Base-by-base conservation (phyloP, 2,888 invertebrate species). In the Amiota minor region DNA sequence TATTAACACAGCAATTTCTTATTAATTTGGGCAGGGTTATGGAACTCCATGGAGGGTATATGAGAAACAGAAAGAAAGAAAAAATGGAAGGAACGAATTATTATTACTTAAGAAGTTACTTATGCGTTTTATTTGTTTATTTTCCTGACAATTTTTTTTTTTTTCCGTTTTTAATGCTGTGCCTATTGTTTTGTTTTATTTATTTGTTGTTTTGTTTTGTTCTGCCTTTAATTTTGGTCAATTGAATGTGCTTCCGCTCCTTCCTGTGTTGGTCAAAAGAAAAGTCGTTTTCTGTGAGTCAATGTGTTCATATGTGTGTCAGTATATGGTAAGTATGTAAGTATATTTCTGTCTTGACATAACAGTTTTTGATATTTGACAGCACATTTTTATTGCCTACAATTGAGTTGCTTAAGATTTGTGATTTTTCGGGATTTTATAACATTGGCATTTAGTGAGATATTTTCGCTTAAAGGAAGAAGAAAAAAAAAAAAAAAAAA, bases 1-100 rank as follows among this genome's bases (percentile, higher is more conserved):
- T 83, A 83, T 85, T 82, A 83, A 75, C 81, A 77, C 78, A 77
- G 78, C 79, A 79, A 84, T 85, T 83, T 80, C 72, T 71, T 72
- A 64, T 72, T 70, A 55, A 77, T 77, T 78, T 77, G 77, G 73
- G 75, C 75, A 72, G 72, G 55, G 49, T 35, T 2, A 35, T 35
- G 35, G 35, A 35, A 35, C 35, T 35, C 35, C 35, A 35, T 35
- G 35, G 35, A 35, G 35, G 35, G 35, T 6, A 35, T 8, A 35
- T 35, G 35, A 35, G 35, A 35, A 35, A 35, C 2, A 35, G 6
- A 35, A 6, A 6, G 35, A 35, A 35, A 35, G 35, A 35, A 23
- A 65, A 45, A 18, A 47, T 9, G 49, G 50, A 50, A n/a, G 35
- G 4, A 12, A 20, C n/a, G 50, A 61, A 67, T 61, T 46, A 35